Evolutionary conservation across 2,888 invertebrate genomes (phyloP), one percentile per base, ranked within the genome.

Genomic region (Hypomecis punctinalis): DNA sequence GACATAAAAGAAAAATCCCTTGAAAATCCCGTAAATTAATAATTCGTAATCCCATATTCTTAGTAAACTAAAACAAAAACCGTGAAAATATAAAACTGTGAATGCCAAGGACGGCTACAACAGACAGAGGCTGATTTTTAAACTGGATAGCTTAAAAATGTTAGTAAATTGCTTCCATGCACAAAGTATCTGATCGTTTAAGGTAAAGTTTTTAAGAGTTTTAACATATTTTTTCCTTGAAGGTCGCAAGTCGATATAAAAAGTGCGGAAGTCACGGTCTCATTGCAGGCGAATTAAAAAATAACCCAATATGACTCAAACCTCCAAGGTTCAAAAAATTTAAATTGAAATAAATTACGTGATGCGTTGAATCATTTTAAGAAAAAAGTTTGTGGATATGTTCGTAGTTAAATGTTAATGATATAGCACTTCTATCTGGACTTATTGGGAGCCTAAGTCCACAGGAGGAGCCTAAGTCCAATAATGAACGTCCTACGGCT

Each of bases 191-290:
- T 70, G 70, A 69, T 71, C 60, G 61, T 70, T 70, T 74, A 72
- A 65, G 63, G 37, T 55, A 55, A 45, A 62, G 66, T 55, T 51
- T 43, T 49, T 11, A 62, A 58, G 47, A 63, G 66, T 61, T 57
- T 56, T 42, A 59, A 63, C 57, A 75, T 46, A 40, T 82, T 78
- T 82, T 81, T 80, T 69, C 56, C 65, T 47, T 43, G 65, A 70
- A 72, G 71, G 71, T 67, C 65, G 52, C 61, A 54, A 62, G 33
- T 51, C 42, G 36, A n/a, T 49, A 63, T 72, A 80, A 83, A 76
- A 80, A 82, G 75, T 66, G 59, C 81, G 85, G 84, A 87, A 85
- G 77, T 80, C 76, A 80, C 76, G 78, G 76, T 73, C 70, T 76
- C 46, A 47, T 37, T 60, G 64, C 56, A 54, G 53, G 42, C 55